Evolutionary conservation across 2,797 vertebrate species (phyloP).

Genomic region (Podarcis lilfordi): DNA sequence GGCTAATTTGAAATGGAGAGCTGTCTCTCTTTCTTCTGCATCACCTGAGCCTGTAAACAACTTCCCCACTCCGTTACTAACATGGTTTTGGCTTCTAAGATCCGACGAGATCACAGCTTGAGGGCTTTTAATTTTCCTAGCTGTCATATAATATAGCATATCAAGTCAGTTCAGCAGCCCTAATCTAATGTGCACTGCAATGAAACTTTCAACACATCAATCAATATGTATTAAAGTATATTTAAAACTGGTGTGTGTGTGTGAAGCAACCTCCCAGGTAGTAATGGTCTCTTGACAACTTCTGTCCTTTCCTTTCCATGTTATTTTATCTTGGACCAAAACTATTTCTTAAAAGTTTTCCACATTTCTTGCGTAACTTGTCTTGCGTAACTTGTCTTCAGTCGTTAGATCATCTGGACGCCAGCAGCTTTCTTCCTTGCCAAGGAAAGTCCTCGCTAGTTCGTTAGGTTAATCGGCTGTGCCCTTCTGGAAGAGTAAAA

Average conservation of each 20-base stretch:
- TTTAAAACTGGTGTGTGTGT: background rate
- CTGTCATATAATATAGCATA: slow-evolving; percentile 45
- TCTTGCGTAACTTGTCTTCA: slow-evolving; percentile 51
- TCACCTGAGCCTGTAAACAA: background rate
- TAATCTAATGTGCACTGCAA: slow-evolving; percentile 34
- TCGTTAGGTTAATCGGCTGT: slow-evolving; percentile 20
- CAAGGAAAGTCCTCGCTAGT: background rate
- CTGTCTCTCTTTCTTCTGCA: background rate
- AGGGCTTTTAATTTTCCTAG: slow-evolving; percentile 47
- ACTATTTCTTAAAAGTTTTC: slow-evolving; percentile 48
- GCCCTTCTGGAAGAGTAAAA: slow-evolving; percentile 24
- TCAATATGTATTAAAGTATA: slow-evolving; percentile 54
- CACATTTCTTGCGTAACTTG: slow-evolving; percentile 16
- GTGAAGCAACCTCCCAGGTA: background rate
- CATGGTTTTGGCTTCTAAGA: slow-evolving; percentile 19
- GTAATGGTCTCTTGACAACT: slow-evolving; percentile 53
- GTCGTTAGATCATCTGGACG: slow-evolving; percentile 50
- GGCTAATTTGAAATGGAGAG: background rate
- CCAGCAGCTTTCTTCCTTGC: slow-evolving; percentile 34
- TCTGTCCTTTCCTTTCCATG: slow-evolving; percentile 51
- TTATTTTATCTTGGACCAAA: slow-evolving; percentile 27
- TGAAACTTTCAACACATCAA: slow-evolving; percentile 41
- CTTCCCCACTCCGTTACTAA: slow-evolving; percentile 30
- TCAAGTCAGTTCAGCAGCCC: slow-evolving; percentile 43
- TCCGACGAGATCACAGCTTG: slow-evolving; percentile 36